Evolutionary conservation across 1,140 invertebrate species (phyloP).

Genomic region (Pogonomyrmex barbatus): DNA sequence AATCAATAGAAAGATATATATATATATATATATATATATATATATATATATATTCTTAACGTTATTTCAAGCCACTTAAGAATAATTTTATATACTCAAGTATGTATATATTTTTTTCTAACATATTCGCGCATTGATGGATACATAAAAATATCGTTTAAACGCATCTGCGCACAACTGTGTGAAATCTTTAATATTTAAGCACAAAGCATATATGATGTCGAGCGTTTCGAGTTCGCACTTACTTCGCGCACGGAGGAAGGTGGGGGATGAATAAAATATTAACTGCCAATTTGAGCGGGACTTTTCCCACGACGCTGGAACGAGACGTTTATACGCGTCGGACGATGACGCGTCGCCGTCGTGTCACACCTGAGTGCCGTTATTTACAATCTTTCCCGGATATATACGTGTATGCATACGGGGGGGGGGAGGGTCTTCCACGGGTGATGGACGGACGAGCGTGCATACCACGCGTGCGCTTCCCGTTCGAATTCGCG

Average conservation of each 20-base stretch:
- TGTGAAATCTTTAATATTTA: slow-evolving; percentile 33
- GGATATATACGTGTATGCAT: not conserved
- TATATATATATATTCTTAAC: not conserved
- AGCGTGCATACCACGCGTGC: slow-evolving; percentile 51
- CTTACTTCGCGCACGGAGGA: slow-evolving; percentile 2
- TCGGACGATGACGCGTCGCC: slow-evolving; percentile 36
- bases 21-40: not conserved
- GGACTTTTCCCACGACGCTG: slow-evolving; percentile 19
- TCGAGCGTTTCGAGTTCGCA: slow-evolving; percentile 27
- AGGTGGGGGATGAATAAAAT: slow-evolving; percentile 51
- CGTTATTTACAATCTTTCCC: slow-evolving; percentile 75
- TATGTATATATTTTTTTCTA: not conserved
- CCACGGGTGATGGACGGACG: slow-evolving; percentile 70
- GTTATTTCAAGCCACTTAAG: not conserved
- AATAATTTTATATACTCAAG: not conserved
- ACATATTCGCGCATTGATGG: not conserved
- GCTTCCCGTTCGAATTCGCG: slow-evolving; percentile 70
- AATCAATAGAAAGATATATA: not conserved
- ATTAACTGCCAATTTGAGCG: slow-evolving; percentile 59
- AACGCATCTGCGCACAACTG: not conserved
- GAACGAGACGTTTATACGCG: slow-evolving; percentile 52
- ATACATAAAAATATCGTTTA: slow-evolving; percentile 30
- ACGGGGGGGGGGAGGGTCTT: not conserved
- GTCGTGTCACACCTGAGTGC: slow-evolving; percentile 32
- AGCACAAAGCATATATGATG: slow-evolving; percentile 26